Percentiles rank a stretch among this genome's conserved stretches.
Evolutionary conservation across 2,113 vertebrate species (phyloP).

Genomic region (Cavia aperea): DNA sequence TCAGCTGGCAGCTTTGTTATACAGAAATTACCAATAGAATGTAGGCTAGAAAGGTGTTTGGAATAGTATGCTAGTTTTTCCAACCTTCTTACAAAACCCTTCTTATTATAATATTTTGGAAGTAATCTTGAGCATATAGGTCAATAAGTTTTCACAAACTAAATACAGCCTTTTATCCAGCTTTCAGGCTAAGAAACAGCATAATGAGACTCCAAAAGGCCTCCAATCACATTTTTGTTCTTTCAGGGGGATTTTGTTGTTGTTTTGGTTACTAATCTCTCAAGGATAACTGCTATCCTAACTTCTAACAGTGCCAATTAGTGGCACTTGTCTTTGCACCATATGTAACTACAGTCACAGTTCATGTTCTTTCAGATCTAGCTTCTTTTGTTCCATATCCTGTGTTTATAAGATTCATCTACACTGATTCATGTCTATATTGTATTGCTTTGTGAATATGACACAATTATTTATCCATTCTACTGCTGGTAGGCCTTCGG

Average conservation of each 20-base stretch:
- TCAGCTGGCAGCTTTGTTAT: background rate
- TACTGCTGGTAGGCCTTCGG: background rate
- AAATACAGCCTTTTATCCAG: background rate
- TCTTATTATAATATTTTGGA: slow-evolving; percentile 22
- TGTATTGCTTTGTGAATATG: background rate
- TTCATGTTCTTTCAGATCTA: background rate
- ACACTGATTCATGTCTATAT: background rate
- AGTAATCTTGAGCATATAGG: background rate
- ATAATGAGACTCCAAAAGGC: background rate
- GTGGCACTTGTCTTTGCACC: background rate
- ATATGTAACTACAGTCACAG: background rate
- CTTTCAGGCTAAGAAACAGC: background rate
- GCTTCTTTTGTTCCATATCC: background rate
- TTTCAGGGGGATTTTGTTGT: background rate
- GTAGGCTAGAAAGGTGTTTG: background rate
- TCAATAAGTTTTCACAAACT: slow-evolving; percentile 27
- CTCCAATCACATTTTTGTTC: background rate
- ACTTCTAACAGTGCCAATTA: background rate
- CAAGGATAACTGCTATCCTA: background rate
- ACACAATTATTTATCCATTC: background rate
- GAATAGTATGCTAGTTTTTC: slow-evolving; percentile 16
- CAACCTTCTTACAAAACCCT: background rate
- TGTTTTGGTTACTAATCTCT: background rate
- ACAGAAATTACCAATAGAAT: background rate
- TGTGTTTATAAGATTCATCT: background rate